These are phyloP conservation scores for Sitobion miscanthi DNA, from an alignment of 1,140 invertebrate genomes.

Conservation along the genomic window DNA sequence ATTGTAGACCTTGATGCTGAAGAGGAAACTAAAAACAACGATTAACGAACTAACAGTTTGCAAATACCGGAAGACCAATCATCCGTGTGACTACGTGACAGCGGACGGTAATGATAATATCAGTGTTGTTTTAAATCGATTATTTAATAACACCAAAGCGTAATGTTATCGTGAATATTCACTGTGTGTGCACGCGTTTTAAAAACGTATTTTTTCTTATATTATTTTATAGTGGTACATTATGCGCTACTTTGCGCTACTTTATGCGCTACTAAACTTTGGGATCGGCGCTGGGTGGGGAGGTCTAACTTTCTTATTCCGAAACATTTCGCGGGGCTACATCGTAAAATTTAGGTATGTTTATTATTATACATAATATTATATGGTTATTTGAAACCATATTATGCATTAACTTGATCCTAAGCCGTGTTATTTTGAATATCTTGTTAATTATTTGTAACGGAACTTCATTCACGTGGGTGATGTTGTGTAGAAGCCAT, in stretches of 20 bases:
- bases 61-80: background rate
- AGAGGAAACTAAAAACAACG: slow-evolving; percentile 21
- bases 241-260: background rate
- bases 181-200: background rate
- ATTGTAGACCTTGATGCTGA: background rate
- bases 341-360: background rate
- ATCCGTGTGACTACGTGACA: background rate
- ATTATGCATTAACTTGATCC: background rate
- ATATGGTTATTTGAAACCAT: background rate
- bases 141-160: background rate
- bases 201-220: background rate
- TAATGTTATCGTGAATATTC: background rate
- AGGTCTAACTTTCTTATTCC: background rate
- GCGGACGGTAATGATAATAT: background rate
- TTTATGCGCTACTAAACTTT: background rate
- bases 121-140: background rate
- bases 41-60: background rate
- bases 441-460: background rate
- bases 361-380: too few species aligned
- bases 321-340: background rate
- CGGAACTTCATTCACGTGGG: background rate
- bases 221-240: background rate
- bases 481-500: background rate
- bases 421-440: background rate
- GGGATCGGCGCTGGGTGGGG: background rate